Percentiles rank a stretch among this genome's conserved stretches.
Conservation (phyloP, 1,140 invertebrate genomes). For the Parasteatoda tepidariorum region DNA sequence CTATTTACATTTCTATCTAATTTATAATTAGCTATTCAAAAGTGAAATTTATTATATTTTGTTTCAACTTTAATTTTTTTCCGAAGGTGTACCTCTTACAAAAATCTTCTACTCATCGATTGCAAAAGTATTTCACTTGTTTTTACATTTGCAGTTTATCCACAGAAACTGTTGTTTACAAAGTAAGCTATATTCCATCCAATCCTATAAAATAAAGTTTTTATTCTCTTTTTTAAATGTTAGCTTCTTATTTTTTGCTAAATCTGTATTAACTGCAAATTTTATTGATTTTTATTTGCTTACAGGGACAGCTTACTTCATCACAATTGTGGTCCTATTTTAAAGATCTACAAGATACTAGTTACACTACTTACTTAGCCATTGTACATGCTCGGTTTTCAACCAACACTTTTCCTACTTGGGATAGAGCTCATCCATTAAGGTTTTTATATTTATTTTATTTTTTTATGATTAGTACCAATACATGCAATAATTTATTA, state of each 20-base stretch:
- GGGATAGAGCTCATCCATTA: constrained; percentile 98
- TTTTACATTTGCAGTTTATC: constrained; percentile 98
- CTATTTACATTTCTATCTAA: background rate
- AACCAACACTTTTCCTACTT: constrained; percentile 98
- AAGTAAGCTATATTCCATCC: constrained; percentile 70
- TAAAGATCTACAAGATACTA: constrained; percentile 78
- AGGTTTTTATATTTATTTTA: constrained; percentile 86
- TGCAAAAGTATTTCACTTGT: constrained; percentile 81
- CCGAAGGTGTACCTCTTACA: constrained; percentile 88
- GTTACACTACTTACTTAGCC: constrained; percentile 93
- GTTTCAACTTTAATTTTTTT: background rate
- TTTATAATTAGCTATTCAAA: too few species aligned
- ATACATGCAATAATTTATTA: too few species aligned
- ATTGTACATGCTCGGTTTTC: constrained; percentile 97
- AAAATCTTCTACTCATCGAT: constrained; percentile 91
- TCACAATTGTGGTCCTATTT: constrained; percentile 94
- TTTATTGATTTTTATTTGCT: background rate
- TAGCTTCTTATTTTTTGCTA: background rate
- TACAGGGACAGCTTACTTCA: constrained; percentile 90
- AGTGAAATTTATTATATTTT: too few species aligned
- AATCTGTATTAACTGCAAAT: background rate
- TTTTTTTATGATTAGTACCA: too few species aligned
- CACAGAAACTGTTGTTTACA: constrained; percentile 93
- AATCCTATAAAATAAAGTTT: background rate
- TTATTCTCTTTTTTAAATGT: background rate